Evolutionary conservation across 2,797 vertebrate genomes (phyloP), one percentile per base, ranked within the genome.

Genomic region (Parotocinclus haroldoi): DNA sequence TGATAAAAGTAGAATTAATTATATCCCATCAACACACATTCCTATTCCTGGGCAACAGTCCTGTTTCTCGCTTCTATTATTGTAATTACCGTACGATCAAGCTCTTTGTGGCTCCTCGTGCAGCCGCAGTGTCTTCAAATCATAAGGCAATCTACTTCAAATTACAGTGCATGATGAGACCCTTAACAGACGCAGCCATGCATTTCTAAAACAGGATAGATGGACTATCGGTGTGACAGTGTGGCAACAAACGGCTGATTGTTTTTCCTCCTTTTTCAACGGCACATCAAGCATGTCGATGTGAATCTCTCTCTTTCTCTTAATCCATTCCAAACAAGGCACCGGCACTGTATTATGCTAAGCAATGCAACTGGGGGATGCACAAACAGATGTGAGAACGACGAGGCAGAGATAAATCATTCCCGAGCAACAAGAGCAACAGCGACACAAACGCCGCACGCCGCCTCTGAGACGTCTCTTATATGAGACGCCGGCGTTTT

Each of bases 131-230:
- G 44, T 62, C 58, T 51, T 62, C 64, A 46, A 67, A 72, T 72
- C 73, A 65, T 65, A 65, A 60, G 63, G 69, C 69, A 72, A 61
- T 75, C 69, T 59, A 45, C 40, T 63, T 68, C 71, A 75, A 68
- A 75, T 55, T 66, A 64, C 59, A 73, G 62, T 27, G 27, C 38
- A 45, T 66, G 74, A 72, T 73, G 66, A 69, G 64, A 16, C 51
- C 14, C 57, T 66, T 72, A 64, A 58, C 66, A 14, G 27, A 44
- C 38, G 64, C 58, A 67, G 70, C 36, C 70, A 50, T 62, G 70
- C 70, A 52, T 72, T 67, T 57, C 49, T 38, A 44, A 46, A 45
- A 50, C 27, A 54, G 68, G 62, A 71, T 54, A 57, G 73, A 70
- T 46, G 68, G 51, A 59, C 59, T 59, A 62, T 68, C 48, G 54